Evolutionary conservation across 2,797 vertebrate species (phyloP).

Genomic region (Cygnus olor): DNA sequence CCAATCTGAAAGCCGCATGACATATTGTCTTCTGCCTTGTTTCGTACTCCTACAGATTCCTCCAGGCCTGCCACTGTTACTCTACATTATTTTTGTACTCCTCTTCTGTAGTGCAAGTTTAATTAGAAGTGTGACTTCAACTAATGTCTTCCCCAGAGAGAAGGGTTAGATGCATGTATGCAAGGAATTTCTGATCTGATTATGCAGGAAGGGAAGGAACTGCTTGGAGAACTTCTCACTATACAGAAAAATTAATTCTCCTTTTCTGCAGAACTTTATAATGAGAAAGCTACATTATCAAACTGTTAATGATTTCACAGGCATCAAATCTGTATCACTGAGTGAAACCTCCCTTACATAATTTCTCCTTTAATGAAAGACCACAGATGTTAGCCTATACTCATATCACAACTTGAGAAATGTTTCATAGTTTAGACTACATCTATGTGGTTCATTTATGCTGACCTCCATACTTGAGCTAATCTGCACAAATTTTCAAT

Average conservation of each 20-base stretch:
- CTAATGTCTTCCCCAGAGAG: constrained; percentile 21
- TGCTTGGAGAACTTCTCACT: constrained; percentile 43
- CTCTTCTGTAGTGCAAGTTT: constrained; percentile 39
- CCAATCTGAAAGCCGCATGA: neutral
- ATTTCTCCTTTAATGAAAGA: neutral
- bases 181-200: neutral
- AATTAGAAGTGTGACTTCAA: constrained; percentile 44
- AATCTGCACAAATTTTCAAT: neutral
- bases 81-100: constrained; percentile 15
- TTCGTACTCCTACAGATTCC: constrained; percentile 17
- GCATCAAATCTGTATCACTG: neutral
- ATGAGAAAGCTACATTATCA: constrained; percentile 13
- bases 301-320: constrained; percentile 1
- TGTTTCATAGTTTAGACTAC: neutral
- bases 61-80: constrained; percentile 8
- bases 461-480: neutral
- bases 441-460: neutral
- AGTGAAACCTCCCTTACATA: neutral
- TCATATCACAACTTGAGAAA: neutral
- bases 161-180: neutral
- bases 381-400: neutral
- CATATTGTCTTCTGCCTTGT: neutral
- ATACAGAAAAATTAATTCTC: constrained; percentile 36
- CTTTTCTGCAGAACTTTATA: constrained; percentile 31
- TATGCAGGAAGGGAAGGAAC: constrained; percentile 6